Conservation (phyloP, 2,888 invertebrate species). For the Copidosoma aretas region DNA sequence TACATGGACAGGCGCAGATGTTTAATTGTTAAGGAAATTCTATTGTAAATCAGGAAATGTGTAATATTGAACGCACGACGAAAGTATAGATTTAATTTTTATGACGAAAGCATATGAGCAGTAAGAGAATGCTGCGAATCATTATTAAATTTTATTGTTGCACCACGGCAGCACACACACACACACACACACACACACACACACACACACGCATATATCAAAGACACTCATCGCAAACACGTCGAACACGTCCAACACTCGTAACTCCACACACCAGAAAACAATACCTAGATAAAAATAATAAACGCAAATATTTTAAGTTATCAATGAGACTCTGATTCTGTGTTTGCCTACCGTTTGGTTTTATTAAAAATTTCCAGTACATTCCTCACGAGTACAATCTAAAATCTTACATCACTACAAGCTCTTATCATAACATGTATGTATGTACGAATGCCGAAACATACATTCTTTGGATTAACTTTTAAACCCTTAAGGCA, state of each 20-base stretch:
- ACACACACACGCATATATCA: too few species aligned
- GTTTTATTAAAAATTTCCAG: conserved; percentile 32
- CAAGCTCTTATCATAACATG: conserved; percentile 16
- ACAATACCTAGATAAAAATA: conserved; percentile 9
- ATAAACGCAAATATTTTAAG: conserved; percentile 40
- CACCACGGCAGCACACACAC: too few species aligned
- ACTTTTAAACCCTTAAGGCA: background rate
- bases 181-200: too few species aligned
- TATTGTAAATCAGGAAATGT: conserved; percentile 38
- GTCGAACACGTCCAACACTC: conserved; percentile 11
- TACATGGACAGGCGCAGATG: conserved; percentile 8
- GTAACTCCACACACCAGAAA: too few species aligned
- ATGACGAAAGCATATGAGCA: conserved; percentile 19
- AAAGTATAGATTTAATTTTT: conserved; percentile 33
- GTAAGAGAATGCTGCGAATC: background rate
- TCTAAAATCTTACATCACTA: conserved; percentile 32
- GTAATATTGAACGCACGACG: conserved; percentile 10
- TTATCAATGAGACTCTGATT: conserved; percentile 23
- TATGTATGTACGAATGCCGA: too few species aligned
- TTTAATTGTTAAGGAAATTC: conserved; percentile 25
- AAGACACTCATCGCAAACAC: background rate
- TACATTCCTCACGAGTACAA: conserved; percentile 16
- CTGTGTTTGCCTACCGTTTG: conserved; percentile 6
- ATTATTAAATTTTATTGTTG: conserved; percentile 15
- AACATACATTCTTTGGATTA: too few species aligned